Percentiles rank a stretch among this genome's conserved stretches.
Evolutionary conservation across 2,113 vertebrate genomes (phyloP).

Genomic region (Ptilonorhynchus violaceus): DNA sequence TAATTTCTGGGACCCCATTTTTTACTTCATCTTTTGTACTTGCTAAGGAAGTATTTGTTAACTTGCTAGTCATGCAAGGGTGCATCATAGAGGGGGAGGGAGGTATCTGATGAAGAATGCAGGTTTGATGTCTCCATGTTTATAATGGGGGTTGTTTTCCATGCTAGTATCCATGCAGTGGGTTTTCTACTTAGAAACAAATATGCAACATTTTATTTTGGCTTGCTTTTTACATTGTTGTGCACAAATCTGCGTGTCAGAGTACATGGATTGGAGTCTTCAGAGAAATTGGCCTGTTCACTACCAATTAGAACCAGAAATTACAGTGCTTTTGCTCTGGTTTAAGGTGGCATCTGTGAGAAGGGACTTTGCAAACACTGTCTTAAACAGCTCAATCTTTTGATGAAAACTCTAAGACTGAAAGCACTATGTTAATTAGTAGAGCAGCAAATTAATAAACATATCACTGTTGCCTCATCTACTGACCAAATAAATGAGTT

Average conservation of each 20-base stretch:
- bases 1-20: fast-evolving
- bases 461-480: background rate
- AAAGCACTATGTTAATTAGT: constrained; percentile 24
- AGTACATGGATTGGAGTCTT: background rate
- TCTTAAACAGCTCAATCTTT: constrained; percentile 10
- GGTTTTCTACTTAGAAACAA: background rate
- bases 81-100: background rate
- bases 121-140: background rate
- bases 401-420: background rate
- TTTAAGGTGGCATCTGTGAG: background rate
- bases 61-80: background rate
- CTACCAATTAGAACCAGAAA: background rate
- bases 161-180: fast-evolving
- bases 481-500: constrained; percentile 15
- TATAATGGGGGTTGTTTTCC: background rate
- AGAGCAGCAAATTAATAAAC: background rate
- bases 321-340: background rate
- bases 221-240: background rate
- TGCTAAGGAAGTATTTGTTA: background rate
- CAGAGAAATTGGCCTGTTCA: background rate
- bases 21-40: background rate
- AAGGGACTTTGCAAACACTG: background rate
- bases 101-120: background rate
- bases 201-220: background rate
- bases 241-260: background rate